Evolutionary conservation across 2,113 vertebrate species (phyloP), one percentile per base, ranked within the genome.

Genomic region (Oreotragus oreotragus): DNA sequence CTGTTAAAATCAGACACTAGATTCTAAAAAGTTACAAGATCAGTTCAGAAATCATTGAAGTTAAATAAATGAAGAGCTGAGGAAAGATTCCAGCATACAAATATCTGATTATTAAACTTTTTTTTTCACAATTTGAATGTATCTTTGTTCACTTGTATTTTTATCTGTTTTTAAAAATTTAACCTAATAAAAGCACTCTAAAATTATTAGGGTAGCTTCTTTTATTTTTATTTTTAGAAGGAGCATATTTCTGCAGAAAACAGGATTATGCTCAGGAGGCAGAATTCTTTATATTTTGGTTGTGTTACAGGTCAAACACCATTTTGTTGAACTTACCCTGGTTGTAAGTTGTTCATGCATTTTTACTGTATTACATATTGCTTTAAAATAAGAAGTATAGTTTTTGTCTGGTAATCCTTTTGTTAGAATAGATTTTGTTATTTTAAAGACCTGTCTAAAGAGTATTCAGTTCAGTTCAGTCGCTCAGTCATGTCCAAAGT

Each of bases 131-230:
- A 45, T n/a, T 80, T 95, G n/a, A 58, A 84, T 76, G 79, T 88
- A 12, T 94, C 91, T 98, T 96, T 19, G 73, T 93, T 96, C 7
- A 77, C 19, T 96, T 90, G 39, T 58, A 95, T 80, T 86, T 98
- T 92, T 88, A 90, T 91, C 57, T 84, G 43, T 45, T 94, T 94
- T 91, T 13, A 33, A 90, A 77, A 33, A 16, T 66, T 55, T 88
- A 66, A 60, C 39, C 30, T 39, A 58, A 70, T 77, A n/a, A 60
- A 92, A 36, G 81, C 57, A 77, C 15, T 92, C 30, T 79, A 84
- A 39, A 93, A 66, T 85, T 90, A 91, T 77, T 83, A 95, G 49
- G 39, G 60, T 8, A 91, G 25, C 25, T 64, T 91, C 70, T 81
- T 77, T 96, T 77, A 43, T n/a, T n/a, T n/a, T n/a, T n/a, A n/a